Conservation (phyloP, 1,140 invertebrate genomes). For the Hycleus cichorii region DNA sequence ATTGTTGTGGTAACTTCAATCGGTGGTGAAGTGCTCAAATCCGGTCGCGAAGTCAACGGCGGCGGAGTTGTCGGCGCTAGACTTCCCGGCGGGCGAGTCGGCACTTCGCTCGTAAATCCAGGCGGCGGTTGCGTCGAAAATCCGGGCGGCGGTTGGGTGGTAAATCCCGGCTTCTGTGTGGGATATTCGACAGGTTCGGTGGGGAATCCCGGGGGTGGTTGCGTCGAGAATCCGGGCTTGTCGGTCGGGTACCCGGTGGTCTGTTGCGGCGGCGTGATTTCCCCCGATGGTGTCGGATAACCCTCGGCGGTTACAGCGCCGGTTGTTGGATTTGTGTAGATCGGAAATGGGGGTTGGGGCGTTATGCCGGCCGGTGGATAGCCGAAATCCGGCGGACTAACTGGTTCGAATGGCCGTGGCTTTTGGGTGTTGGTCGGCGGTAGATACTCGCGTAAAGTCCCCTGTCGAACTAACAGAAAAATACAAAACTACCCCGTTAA, state of each 20-base stretch:
- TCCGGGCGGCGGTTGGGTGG: conserved; percentile 13
- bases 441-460: conserved; percentile 46
- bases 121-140: conserved; percentile 16
- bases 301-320: conserved; percentile 16
- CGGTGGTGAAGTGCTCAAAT: neutral
- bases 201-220: conserved; percentile 20
- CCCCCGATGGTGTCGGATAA: conserved; percentile 34
- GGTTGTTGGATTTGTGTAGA: conserved; percentile 36
- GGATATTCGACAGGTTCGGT: conserved; percentile 17
- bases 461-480: conserved; percentile 52
- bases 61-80: neutral
- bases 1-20: neutral
- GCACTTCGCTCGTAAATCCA: neutral
- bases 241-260: conserved; percentile 17
- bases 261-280: conserved; percentile 14
- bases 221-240: conserved; percentile 1
- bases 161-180: conserved; percentile 7
- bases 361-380: conserved; percentile 42
- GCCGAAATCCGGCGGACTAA: conserved; percentile 29
- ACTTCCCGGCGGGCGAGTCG: neutral
- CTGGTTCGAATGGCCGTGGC: conserved; percentile 57
- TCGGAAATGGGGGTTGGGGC: conserved; percentile 42
- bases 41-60: neutral
- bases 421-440: conserved; percentile 57
- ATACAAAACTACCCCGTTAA: neutral